A percentile compares a stretch with the other conserved stretches of the same genome.
phyloP scores from a whole-genome alignment of 1,140 invertebrate species.

The Rhynchophorus ferrugineus region DNA sequence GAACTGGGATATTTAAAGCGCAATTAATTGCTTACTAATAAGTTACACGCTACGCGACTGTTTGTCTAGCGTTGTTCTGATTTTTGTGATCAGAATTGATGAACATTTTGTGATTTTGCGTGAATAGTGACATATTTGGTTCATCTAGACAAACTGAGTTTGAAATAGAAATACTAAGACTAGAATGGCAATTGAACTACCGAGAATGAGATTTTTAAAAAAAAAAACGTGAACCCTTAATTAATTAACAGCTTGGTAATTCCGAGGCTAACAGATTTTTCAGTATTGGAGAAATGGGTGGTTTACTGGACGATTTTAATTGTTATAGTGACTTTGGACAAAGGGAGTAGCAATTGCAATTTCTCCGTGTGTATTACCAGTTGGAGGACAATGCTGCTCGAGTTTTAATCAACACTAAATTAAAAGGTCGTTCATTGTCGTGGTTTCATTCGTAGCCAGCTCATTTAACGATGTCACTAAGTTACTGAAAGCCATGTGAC shows the following conservation, averaged over 20 bases:
- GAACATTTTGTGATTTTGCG: no score
- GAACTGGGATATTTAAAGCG: no score
- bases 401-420: neutral
- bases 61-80: no score
- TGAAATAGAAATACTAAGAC: neutral
- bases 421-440: slow-evolving; percentile 1
- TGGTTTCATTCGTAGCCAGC: slow-evolving; percentile 1
- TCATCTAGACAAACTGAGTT: neutral
- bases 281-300: no score
- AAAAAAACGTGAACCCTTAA: neutral
- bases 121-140: no score
- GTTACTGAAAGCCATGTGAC: neutral
- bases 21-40: no score
- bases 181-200: neutral
- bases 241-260: no score
- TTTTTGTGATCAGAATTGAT: no score
- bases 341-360: neutral
- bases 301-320: neutral
- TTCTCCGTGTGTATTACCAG: neutral
- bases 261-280: no score
- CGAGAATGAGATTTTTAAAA: neutral
- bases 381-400: neutral
- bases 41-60: no score
- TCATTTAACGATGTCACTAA: neutral
- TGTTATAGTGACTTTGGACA: neutral